Evolutionary conservation across 2,888 invertebrate genomes (phyloP), one percentile per base, ranked within the genome.

Genomic region (Lasioglossum calceatum): DNA sequence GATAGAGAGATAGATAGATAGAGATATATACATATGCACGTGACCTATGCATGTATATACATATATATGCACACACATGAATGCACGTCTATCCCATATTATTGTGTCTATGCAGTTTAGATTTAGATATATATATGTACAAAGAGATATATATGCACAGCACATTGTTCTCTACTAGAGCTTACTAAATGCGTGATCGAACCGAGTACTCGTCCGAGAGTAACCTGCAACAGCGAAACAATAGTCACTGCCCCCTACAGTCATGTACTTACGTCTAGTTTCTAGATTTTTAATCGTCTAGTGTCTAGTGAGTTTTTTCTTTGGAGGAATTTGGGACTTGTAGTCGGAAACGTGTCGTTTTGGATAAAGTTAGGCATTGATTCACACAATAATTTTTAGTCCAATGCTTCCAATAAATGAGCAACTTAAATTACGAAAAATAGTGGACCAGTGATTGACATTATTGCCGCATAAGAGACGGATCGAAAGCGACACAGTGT

Each of bases 101-200:
- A 73, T 67, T 27, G 32, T 50, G 23, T 73, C 73, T 91, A 89
- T 90, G 77, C 88, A 83, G 80, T 90, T 86, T 85, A 87, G 71
- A 82, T 81, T 76, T 88, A 85, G 84, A 79, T 88, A 82, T 82
- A 73, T 80, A 88, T 92, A 14, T 61, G 8, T 32, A 67, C 19
- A 19, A 16, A 70, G 42, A 70, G 80, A 82, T 84, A 88, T 92
- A 93, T 93, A 93, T 93, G 93, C 93, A 94, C 92, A 94, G 93
- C 92, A 94, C 92, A 94, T 92, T 92, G 92, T 93, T 93, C 92
- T 94, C 93, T 94, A 93, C 92, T 90, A 93, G 93, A 94, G 95
- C 95, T 95, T 95, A 95, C 95, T 95, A 95, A 95, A 95, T 95
- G 93, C 95, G 95, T 94, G 95, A 93, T 94, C 95, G 95, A 94